Evolutionary conservation across 2,888 invertebrate species (phyloP).

Genomic region (Callyntrura sp.): DNA sequence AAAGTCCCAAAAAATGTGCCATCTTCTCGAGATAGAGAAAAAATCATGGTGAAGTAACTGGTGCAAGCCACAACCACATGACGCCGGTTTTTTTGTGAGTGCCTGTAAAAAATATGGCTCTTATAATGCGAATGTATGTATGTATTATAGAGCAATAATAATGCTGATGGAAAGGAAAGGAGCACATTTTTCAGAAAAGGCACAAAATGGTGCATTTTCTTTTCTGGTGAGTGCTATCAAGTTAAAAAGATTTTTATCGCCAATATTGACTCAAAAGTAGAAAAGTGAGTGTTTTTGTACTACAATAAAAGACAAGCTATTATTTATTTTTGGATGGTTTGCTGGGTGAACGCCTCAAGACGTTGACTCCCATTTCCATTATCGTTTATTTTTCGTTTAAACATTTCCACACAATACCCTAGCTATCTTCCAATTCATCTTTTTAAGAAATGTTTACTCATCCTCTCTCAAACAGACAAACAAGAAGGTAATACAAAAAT

Average conservation of each 20-base stretch:
- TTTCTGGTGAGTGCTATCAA: constrained; percentile 3
- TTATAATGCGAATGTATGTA: not conserved
- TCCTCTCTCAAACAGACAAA: constrained; percentile 33
- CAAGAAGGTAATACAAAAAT: not conserved
- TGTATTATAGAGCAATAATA: not conserved
- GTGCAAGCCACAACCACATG: constrained; percentile 62
- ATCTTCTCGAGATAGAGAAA: not conserved
- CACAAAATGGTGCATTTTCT: not conserved
- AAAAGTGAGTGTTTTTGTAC: constrained; percentile 31
- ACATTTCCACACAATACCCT: constrained; percentile 35
- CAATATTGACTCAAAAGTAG: constrained; percentile 37
- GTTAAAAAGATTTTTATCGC: constrained; percentile 37
- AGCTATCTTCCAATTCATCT: constrained; percentile 45
- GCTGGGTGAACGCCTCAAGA: constrained; percentile 57
- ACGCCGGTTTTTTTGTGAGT: constrained; percentile 49
- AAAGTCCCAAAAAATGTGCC: constrained; percentile 22
- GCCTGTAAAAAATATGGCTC: constrained; percentile 36
- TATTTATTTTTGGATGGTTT: constrained; percentile 66
- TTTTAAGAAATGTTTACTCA: constrained; percentile 48
- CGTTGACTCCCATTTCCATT: constrained; percentile 73
- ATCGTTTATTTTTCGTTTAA: constrained; percentile 69
- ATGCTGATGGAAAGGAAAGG: not conserved
- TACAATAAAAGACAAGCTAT: constrained; percentile 50
- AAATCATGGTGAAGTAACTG: constrained; percentile 28
- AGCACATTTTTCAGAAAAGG: not conserved